Percentiles rank a stretch among this genome's conserved stretches.
Evolutionary conservation across 1,140 invertebrate genomes (phyloP).

Genomic region (Fopius arisanus): DNA sequence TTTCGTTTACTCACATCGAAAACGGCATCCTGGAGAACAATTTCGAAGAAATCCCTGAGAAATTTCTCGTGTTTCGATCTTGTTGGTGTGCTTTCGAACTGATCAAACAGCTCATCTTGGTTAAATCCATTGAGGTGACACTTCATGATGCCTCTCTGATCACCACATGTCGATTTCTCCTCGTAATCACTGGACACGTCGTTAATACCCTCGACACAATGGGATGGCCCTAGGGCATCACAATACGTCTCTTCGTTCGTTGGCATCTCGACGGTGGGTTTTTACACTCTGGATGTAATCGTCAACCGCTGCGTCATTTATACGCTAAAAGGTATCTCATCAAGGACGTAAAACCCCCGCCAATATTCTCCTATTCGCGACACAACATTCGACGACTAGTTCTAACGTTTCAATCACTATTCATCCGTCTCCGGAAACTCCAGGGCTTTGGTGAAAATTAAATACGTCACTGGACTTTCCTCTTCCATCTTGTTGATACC

Average conservation of each 20-base stretch:
- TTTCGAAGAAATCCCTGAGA: slow-evolving; percentile 72
- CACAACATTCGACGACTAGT: background rate
- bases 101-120: background rate
- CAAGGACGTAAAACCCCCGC: slow-evolving; percentile 45
- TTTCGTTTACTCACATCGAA: slow-evolving; percentile 68
- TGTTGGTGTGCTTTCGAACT: slow-evolving; percentile 52
- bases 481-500: no score
- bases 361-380: background rate
- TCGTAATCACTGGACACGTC: background rate
- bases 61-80: slow-evolving; percentile 75
- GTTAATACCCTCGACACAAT: slow-evolving; percentile 21
- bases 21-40: slow-evolving; percentile 77
- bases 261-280: slow-evolving; percentile 49
- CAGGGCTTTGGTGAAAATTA: no score
- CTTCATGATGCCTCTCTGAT: slow-evolving; percentile 2
- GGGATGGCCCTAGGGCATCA: slow-evolving; percentile 33
- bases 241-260: slow-evolving; percentile 47
- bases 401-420: background rate
- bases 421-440: background rate
- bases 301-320: slow-evolving; percentile 58
- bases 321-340: slow-evolving; percentile 51
- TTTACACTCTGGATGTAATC: slow-evolving; percentile 44
- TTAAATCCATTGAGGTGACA: background rate
- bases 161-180: background rate
- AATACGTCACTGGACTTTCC: no score